A percentile compares a stretch with the other conserved stretches of the same genome.
These are phyloP conservation scores for Acanthopagrus latus DNA, from an alignment of 2,797 vertebrate genomes.

Conservation along the genomic window DNA sequence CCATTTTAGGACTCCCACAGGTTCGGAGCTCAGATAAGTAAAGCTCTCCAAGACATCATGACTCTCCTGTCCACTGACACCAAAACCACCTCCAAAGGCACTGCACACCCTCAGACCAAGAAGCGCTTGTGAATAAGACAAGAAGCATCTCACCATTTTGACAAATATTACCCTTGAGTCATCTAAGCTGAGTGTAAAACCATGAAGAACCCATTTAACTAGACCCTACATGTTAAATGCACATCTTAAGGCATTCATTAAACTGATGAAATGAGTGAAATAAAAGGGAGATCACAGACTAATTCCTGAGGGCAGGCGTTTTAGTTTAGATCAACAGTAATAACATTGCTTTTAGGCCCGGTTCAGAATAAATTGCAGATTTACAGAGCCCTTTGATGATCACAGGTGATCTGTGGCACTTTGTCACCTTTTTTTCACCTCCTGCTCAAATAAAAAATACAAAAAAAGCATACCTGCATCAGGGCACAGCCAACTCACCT, in stretches of 20 bases:
- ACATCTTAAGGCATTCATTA: background rate
- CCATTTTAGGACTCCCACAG: slow-evolving; percentile 81
- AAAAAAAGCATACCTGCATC: background rate
- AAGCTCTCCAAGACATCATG: slow-evolving; percentile 86
- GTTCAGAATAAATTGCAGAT: background rate
- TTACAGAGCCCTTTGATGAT: background rate
- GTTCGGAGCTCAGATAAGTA: slow-evolving; percentile 87
- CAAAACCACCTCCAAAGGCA: slow-evolving; percentile 47
- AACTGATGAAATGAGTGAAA: background rate
- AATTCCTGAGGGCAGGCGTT: background rate
- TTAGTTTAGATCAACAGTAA: background rate
- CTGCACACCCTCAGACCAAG: slow-evolving; percentile 49
- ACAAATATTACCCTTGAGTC: background rate
- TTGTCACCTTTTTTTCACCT: too few relatives aligned
- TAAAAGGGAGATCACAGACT: background rate
- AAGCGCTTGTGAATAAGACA: slow-evolving; percentile 54
- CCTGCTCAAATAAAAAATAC: background rate
- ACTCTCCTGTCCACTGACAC: slow-evolving; percentile 78
- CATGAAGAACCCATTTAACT: background rate
- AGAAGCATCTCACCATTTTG: too few relatives aligned
- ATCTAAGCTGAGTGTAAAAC: background rate
- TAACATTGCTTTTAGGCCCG: background rate
- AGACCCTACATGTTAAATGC: background rate
- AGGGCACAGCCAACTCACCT: background rate
- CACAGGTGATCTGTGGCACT: background rate